phyloP scores from a whole-genome alignment of 2,113 vertebrate species.

The Bothrops jararaca region DNA sequence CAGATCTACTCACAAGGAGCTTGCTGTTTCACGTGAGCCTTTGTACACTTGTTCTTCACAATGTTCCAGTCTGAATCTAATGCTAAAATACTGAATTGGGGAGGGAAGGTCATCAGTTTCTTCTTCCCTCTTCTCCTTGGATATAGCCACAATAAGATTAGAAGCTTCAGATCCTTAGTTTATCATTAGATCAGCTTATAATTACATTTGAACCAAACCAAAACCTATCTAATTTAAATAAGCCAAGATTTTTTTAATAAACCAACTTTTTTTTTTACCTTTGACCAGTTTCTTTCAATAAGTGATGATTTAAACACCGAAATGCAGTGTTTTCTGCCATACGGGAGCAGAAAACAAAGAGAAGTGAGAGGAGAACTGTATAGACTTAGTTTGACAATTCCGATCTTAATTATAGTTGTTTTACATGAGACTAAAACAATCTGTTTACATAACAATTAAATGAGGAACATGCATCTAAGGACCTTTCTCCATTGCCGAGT shows the following conservation, averaged over 20 bases:
- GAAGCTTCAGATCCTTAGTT: background rate
- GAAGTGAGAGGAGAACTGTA: background rate
- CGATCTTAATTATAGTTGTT: background rate
- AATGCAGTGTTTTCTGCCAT: background rate
- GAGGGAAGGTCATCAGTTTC: background rate
- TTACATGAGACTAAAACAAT: background rate
- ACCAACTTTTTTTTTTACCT: too few species aligned
- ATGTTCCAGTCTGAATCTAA: background rate
- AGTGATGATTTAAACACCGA: background rate
- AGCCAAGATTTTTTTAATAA: background rate
- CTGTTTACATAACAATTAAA: background rate
- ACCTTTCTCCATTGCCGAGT: background rate
- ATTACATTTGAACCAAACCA: background rate
- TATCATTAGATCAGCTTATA: background rate
- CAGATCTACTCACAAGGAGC: background rate
- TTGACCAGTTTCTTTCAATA: background rate
- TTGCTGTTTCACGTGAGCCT: background rate
- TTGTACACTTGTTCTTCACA: background rate
- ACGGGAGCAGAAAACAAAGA: background rate
- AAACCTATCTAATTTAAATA: background rate
- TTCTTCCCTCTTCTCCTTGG: background rate
- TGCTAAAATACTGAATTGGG: background rate
- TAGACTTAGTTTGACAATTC: background rate
- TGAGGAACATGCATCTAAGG: background rate
- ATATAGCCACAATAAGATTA: background rate